phyloP scores from a whole-genome alignment of 2,888 invertebrate species.

The Creontiades dilutus region DNA sequence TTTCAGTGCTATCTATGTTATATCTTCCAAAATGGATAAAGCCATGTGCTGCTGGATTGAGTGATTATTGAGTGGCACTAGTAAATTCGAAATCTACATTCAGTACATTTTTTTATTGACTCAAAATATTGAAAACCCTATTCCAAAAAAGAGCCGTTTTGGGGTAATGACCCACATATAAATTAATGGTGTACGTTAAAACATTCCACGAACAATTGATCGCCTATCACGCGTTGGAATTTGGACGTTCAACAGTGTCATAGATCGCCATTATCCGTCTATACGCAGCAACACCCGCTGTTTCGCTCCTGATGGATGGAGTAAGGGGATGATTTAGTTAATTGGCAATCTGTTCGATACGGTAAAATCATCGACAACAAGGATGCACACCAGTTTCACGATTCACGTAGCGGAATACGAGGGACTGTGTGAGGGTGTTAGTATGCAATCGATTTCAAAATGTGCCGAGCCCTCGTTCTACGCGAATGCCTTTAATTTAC shows the following conservation, averaged over 20 bases:
- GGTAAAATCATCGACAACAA: constrained; percentile 17
- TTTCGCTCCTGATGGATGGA: background rate
- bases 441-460: background rate
- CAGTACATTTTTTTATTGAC: no score
- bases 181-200: background rate
- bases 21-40: no score
- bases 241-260: background rate
- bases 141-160: no score
- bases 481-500: background rate
- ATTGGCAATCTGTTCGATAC: background rate
- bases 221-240: background rate
- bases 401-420: background rate
- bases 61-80: no score
- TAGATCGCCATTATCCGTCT: no score
- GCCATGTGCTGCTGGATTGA: no score
- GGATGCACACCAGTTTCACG: background rate
- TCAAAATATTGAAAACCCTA: no score
- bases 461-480: background rate
- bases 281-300: no score
- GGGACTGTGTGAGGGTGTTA: background rate
- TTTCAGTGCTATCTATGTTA: no score
- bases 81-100: no score
- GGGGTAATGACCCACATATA: no score
- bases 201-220: background rate
- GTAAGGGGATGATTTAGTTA: background rate